phyloP scores from a whole-genome alignment of 2,888 invertebrate genomes.

The Ischnura elegans region DNA sequence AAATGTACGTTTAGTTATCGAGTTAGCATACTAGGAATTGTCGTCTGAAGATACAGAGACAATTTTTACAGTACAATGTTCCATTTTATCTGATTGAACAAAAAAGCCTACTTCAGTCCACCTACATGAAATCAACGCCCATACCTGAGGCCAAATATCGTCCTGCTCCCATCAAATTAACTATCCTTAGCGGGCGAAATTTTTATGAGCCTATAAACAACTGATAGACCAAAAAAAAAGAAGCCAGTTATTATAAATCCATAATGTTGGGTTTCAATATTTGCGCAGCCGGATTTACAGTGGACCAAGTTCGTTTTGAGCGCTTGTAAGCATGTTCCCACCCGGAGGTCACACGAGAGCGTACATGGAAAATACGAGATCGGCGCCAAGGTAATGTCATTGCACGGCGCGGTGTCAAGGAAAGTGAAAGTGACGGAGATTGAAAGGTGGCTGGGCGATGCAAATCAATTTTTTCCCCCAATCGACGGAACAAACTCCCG shows the following conservation, averaged over 20 bases:
- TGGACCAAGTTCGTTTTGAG: not conserved
- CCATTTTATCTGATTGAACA: too few species aligned
- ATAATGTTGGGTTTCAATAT: not conserved
- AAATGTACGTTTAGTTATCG: too few species aligned
- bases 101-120: not conserved
- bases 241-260: not conserved
- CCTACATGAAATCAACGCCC: not conserved
- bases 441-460: not conserved
- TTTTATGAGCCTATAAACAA: not conserved
- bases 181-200: not conserved
- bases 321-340: not conserved
- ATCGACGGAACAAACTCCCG: not conserved
- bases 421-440: not conserved
- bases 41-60: too few species aligned
- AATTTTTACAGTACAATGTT: too few species aligned
- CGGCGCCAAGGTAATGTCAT: slow-evolving; percentile 30
- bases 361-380: not conserved
- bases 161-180: not conserved
- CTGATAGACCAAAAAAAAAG: not conserved
- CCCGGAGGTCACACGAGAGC: not conserved
- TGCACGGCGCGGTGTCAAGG: not conserved
- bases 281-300: not conserved
- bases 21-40: too few species aligned
- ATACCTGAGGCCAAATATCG: not conserved
- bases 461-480: not conserved